Conservation (phyloP, 2,113 vertebrate species). For the Melanostigma gelatinosum region DNA sequence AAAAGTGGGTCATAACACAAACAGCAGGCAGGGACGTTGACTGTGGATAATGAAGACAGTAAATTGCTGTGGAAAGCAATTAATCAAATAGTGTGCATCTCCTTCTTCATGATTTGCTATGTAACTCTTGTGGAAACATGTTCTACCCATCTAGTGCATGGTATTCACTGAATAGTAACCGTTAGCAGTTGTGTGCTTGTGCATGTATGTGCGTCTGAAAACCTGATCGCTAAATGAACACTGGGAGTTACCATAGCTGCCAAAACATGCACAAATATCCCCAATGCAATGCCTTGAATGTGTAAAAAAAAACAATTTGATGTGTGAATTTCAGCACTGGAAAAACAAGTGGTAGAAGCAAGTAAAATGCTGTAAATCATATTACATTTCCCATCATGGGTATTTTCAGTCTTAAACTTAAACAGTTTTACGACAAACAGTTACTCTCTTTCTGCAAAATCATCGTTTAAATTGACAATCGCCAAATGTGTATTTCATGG, state of each 20-base stretch:
- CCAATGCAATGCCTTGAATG: neutral
- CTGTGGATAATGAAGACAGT: conserved; percentile 55
- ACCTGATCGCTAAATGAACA: neutral
- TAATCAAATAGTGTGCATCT: conserved; percentile 31
- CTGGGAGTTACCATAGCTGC: neutral
- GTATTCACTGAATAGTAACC: neutral
- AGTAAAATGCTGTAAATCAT: neutral
- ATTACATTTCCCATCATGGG: neutral
- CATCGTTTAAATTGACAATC: neutral
- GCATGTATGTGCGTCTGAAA: neutral
- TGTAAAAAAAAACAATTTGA: neutral
- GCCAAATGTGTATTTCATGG: neutral
- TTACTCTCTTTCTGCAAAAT: neutral
- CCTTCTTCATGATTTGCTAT: conserved; percentile 21
- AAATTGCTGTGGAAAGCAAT: conserved; percentile 43
- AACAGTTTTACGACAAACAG: neutral
- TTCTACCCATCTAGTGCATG: neutral
- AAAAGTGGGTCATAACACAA: conserved; percentile 73
- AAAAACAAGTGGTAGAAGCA: neutral
- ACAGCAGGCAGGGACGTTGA: conserved; percentile 44
- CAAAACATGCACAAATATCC: neutral
- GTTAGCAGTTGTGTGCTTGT: neutral
- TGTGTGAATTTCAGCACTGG: neutral
- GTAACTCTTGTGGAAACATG: conserved; percentile 12
- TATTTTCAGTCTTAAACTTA: neutral